phyloP scores from a whole-genome alignment of 2,888 invertebrate species.

The Meloe dianella region DNA sequence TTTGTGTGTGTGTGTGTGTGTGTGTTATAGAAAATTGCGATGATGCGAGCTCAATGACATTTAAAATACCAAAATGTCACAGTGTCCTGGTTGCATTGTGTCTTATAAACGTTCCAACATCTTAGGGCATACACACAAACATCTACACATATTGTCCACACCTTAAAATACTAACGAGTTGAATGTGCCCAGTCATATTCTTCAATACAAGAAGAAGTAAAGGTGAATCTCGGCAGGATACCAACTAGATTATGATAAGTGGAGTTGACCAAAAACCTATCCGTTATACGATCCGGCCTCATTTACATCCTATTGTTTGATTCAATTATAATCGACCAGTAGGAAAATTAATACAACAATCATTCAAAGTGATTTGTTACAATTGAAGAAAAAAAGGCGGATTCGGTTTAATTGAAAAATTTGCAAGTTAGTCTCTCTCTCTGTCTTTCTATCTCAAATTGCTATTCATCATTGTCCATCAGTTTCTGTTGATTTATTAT shows the following conservation, averaged over 20 bases:
- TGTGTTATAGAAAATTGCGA: conserved; percentile 2
- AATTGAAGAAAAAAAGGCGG: not conserved
- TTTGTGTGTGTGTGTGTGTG: too few species aligned
- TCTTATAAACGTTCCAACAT: conserved; percentile 22
- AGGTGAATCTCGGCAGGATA: conserved; percentile 36
- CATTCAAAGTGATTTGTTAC: conserved; percentile 15
- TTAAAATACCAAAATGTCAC: conserved; percentile 34
- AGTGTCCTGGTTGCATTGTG: conserved; percentile 27
- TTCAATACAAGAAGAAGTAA: not conserved
- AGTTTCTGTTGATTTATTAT: conserved; percentile 24
- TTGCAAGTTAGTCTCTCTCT: too few species aligned
- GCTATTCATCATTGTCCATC: conserved; percentile 25
- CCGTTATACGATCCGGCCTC: conserved; percentile 31
- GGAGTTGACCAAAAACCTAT: conserved; percentile 29
- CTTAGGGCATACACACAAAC: conserved; percentile 31
- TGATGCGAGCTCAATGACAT: conserved; percentile 25
- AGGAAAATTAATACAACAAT: conserved; percentile 21
- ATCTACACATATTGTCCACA: conserved; percentile 40
- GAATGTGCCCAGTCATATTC: conserved; percentile 46
- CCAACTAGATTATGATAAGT: conserved; percentile 37
- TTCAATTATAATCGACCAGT: conserved; percentile 29
- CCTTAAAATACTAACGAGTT: conserved; percentile 50
- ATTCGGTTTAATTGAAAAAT: not conserved
- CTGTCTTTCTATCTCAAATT: not conserved
- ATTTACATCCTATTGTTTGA: conserved; percentile 32